A percentile compares a stretch with the other conserved stretches of the same genome.
Evolutionary conservation across 2,888 invertebrate genomes (phyloP).

Genomic region (Apamea monoglypha): DNA sequence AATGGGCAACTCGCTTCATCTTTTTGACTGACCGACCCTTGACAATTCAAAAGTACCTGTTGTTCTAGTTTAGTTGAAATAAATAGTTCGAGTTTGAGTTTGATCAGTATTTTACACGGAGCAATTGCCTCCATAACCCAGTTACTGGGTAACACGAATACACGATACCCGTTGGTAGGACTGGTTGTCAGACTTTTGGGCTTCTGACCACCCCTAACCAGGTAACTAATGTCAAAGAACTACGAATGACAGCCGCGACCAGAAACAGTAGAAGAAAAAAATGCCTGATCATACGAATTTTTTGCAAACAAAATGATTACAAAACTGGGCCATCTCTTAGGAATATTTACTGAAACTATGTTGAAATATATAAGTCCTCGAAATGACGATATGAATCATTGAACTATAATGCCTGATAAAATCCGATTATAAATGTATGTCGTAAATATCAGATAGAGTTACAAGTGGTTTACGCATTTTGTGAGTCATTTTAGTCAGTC

Average conservation of each 20-base stretch:
- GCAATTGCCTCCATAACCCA: not conserved
- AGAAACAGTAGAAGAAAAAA: not conserved
- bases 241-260: not conserved
- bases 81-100: no score
- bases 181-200: not conserved
- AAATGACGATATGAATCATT: conserved; percentile 30
- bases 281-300: not conserved
- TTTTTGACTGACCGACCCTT: no score
- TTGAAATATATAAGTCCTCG: not conserved
- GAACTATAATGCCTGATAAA: not conserved
- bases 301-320: not conserved
- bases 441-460: conserved; percentile 34
- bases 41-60: no score
- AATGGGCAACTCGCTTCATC: no score
- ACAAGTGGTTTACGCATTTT: conserved; percentile 22
- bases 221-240: not conserved
- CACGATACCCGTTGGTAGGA: not conserved
- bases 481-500: conserved; percentile 34
- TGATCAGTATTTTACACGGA: not conserved
- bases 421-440: conserved; percentile 23
- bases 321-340: not conserved
- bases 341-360: not conserved
- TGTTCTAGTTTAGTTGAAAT: no score
- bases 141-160: not conserved
- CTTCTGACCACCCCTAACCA: not conserved